These are phyloP conservation scores for Saturnia pavonia DNA, from an alignment of 2,888 invertebrate species.

Conservation along the genomic window DNA sequence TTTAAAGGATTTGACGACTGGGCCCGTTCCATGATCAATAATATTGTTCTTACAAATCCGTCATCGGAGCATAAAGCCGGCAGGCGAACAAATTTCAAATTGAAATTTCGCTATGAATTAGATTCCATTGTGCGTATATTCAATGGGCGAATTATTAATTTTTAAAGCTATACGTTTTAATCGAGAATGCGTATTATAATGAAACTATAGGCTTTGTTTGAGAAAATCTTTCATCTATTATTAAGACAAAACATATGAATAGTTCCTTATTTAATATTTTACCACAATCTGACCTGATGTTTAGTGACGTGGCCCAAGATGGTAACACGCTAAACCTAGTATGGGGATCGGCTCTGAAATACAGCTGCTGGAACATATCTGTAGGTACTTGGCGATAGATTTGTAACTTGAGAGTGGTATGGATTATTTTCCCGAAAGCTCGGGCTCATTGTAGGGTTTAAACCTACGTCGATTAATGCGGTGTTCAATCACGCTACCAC, in stretches of 20 bases:
- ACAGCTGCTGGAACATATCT: no score
- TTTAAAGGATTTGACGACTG: constrained; percentile 39
- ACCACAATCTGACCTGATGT: no score
- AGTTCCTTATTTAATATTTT: background rate
- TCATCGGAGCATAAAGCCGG: constrained; percentile 31
- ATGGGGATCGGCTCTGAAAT: no score
- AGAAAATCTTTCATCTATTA: constrained; percentile 1
- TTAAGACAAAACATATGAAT: background rate
- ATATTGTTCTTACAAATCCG: constrained; percentile 51
- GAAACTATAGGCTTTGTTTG: background rate
- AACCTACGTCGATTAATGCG: no score
- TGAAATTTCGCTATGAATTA: constrained; percentile 39
- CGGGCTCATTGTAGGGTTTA: no score
- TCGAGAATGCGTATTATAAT: background rate
- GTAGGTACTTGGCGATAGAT: no score
- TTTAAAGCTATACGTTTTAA: constrained; percentile 22
- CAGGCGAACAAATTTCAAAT: constrained; percentile 35
- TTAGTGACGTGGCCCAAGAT: no score
- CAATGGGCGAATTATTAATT: constrained; percentile 34
- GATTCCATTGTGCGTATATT: constrained; percentile 34
- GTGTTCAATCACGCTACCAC: no score
- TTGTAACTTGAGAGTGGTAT: no score
- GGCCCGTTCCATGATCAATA: constrained; percentile 37
- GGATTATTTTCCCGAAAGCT: no score
- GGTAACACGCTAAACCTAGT: no score